Evolutionary conservation across 1,140 invertebrate species (phyloP).

Genomic region (Euwallacea fornicatus): DNA sequence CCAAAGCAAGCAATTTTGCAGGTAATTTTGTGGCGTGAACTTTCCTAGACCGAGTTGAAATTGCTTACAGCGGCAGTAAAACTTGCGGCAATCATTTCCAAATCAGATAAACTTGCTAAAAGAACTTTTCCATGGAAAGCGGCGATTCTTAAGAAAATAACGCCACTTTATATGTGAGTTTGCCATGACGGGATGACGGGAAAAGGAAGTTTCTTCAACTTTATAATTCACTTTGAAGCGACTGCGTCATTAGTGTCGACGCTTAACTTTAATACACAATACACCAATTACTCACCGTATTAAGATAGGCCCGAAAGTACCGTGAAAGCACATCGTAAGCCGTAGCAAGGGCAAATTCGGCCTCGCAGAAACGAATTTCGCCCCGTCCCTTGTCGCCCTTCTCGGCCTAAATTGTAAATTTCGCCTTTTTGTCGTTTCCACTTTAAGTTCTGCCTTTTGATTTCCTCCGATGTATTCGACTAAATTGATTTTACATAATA

Average conservation of each 20-base stretch:
- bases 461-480: neutral
- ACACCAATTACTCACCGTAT: constrained; percentile 7
- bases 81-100: neutral
- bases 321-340: constrained; percentile 5
- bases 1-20: constrained; percentile 5
- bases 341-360: neutral
- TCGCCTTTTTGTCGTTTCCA: neutral
- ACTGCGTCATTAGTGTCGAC: neutral
- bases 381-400: constrained; percentile 4
- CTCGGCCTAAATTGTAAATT: constrained; percentile 7
- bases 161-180: neutral
- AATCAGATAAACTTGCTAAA: neutral
- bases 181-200: neutral
- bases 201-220: neutral
- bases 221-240: constrained; percentile 3
- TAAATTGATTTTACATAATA: constrained; percentile 1
- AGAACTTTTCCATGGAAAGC: neutral
- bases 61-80: neutral
- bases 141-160: neutral
- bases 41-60: neutral
- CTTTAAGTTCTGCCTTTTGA: constrained; percentile 11
- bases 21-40: constrained; percentile 9
- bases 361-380: constrained; percentile 1
- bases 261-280: constrained; percentile 9
- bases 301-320: constrained; percentile 4